These are phyloP conservation scores for Bimastos eiseni DNA, from an alignment of 2,888 invertebrate genomes.

Conservation along the genomic window DNA sequence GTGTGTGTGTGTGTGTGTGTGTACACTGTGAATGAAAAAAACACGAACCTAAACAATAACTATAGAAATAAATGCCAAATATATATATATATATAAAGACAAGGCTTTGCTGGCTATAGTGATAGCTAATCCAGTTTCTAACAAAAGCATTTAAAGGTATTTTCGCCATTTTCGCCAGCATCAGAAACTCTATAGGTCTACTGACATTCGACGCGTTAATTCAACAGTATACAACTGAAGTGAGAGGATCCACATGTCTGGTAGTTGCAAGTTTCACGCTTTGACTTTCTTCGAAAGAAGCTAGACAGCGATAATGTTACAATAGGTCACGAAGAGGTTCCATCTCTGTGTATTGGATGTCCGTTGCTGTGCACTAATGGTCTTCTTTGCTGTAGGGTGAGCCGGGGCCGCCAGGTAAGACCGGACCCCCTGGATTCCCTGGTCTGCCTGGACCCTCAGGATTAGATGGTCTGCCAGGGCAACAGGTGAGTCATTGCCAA, in stretches of 20 bases:
- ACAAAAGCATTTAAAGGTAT: background rate
- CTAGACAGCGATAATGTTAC: background rate
- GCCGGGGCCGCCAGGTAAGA: slow-evolving; percentile 5
- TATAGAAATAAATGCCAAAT: too few species aligned
- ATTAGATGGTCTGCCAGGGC: slow-evolving; percentile 17
- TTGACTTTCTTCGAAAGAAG: background rate
- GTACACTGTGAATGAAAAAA: too few species aligned
- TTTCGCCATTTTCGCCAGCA: background rate
- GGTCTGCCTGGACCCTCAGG: slow-evolving; percentile 16
- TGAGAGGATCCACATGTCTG: background rate
- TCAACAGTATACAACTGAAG: background rate
- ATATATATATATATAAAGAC: background rate
- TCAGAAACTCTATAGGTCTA: background rate
- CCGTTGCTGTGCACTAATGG: background rate
- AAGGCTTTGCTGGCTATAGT: background rate
- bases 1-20: too few species aligned
- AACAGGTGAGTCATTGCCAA: slow-evolving; percentile 15
- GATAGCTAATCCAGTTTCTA: background rate
- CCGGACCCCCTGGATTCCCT: slow-evolving; percentile 10
- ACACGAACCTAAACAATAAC: too few species aligned
- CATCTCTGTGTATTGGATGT: background rate
- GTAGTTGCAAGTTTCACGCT: background rate
- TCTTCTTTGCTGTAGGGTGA: slow-evolving; percentile 15
- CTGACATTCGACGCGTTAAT: background rate
- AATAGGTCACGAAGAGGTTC: too few species aligned